A percentile compares a stretch with the other conserved stretches of the same genome.
These are phyloP conservation scores for Peucedramus taeniatus DNA, from an alignment of 2,113 vertebrate genomes.

Conservation along the genomic window DNA sequence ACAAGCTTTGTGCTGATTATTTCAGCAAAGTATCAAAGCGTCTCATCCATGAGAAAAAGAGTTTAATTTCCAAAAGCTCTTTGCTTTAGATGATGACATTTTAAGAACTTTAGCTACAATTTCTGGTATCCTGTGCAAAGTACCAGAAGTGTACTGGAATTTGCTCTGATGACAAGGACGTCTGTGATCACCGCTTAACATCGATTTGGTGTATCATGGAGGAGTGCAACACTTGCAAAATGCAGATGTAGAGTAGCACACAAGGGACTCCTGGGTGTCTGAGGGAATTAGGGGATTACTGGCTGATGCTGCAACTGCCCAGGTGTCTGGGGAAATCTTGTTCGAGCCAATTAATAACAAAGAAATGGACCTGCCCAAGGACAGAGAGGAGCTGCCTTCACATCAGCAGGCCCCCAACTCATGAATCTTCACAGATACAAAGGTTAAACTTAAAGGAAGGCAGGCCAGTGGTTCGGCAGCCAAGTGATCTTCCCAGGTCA, in stretches of 20 bases:
- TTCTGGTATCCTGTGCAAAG: neutral
- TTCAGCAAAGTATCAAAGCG: neutral
- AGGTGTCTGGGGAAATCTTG: neutral
- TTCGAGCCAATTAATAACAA: neutral
- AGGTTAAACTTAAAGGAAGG: neutral
- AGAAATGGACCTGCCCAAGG: neutral
- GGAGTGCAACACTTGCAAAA: neutral
- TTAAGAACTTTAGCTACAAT: neutral
- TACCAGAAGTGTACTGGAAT: neutral
- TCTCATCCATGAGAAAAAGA: neutral
- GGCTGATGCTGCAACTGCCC: neutral
- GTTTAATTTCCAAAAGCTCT: neutral
- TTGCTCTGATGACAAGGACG: neutral
- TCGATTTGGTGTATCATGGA: neutral
- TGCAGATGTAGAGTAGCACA: neutral
- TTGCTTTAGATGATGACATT: neutral
- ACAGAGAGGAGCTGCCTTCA: neutral
- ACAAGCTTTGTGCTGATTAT: neutral
- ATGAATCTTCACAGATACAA: neutral
- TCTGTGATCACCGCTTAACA: neutral
- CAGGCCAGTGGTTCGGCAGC: neutral
- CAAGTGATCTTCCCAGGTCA: neutral
- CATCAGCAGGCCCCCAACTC: neutral
- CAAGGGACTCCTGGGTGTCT: neutral
- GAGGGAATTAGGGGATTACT: conserved; percentile 9